Conservation (phyloP, 2,113 vertebrate species). For the Odontophorus gujanensis region DNA sequence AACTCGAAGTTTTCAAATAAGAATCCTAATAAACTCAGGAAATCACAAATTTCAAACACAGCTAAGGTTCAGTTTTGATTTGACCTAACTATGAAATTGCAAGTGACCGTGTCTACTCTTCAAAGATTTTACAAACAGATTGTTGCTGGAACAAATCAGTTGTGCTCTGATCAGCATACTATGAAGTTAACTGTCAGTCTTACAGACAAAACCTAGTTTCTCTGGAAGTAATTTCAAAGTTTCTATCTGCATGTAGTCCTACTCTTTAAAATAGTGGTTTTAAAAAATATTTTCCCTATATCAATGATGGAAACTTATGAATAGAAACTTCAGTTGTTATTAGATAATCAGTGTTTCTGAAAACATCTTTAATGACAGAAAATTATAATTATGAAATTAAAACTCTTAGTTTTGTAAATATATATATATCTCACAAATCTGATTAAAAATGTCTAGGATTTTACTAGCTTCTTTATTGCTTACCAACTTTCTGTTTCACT, state of each 20-base stretch:
- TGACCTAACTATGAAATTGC: constrained; percentile 16
- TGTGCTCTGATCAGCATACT: neutral
- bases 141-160: neutral
- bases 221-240: neutral
- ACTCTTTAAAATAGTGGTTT: neutral
- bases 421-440: neutral
- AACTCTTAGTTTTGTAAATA: neutral
- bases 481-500: neutral
- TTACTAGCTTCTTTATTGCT: neutral
- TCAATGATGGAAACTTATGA: neutral
- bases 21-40: neutral
- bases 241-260: neutral
- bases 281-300: neutral
- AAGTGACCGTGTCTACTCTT: neutral
- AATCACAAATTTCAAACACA: neutral
- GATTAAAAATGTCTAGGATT: neutral
- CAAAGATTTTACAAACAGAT: neutral
- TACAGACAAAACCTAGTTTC: neutral
- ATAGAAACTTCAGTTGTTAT: neutral
- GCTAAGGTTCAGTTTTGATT: neutral
- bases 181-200: neutral
- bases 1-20: neutral
- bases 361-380: neutral
- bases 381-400: neutral
- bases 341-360: neutral